phyloP scores from a whole-genome alignment of 92 coral and sea anemone species.

The Actinernus sp. region DNA sequence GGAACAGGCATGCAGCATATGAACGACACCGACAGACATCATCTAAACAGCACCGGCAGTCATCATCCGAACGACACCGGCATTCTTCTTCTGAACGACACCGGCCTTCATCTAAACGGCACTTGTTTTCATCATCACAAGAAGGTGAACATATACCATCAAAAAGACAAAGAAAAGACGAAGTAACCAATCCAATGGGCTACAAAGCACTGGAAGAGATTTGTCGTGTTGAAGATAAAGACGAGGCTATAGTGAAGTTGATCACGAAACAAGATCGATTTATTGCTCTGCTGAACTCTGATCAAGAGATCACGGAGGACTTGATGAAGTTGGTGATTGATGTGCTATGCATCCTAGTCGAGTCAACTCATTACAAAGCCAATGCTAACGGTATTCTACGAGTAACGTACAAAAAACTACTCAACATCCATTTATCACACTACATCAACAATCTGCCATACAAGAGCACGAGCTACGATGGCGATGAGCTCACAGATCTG shows the following conservation, averaged over 20 bases:
- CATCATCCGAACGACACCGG: no score
- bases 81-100: no score
- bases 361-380: not conserved
- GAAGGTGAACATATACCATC: no score
- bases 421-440: not conserved
- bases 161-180: not conserved
- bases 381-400: not conserved
- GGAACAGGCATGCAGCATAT: no score
- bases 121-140: no score
- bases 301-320: slow-evolving; percentile 44
- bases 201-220: slow-evolving; percentile 35
- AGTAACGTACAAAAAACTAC: slow-evolving; percentile 2
- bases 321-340: slow-evolving; percentile 44
- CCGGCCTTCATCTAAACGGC: no score
- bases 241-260: slow-evolving; percentile 33
- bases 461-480: not conserved
- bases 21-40: no score
- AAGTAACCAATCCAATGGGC: not conserved
- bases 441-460: not conserved
- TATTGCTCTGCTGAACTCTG: slow-evolving; percentile 28
- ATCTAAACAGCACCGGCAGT: no score
- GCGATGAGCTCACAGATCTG: slow-evolving; percentile 11
- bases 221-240: slow-evolving; percentile 15
- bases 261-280: slow-evolving; percentile 9
- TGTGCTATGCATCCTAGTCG: not conserved